A percentile compares a stretch with the other conserved stretches of the same genome.
Conservation (phyloP, 2,797 vertebrate genomes). For the Acrocephalus scirpaceus region DNA sequence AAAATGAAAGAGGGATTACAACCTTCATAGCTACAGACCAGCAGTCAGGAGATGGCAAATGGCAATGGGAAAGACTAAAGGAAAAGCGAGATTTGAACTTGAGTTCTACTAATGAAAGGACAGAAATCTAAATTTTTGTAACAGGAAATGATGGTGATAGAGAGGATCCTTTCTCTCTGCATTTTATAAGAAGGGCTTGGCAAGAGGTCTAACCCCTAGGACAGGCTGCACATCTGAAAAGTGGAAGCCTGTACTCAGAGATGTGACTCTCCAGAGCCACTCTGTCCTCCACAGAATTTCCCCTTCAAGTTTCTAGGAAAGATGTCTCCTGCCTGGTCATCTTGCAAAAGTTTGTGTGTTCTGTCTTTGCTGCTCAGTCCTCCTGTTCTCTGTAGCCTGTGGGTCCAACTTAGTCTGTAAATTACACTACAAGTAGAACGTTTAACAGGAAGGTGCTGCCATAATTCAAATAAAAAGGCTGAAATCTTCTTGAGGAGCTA, state of each 20-base stretch:
- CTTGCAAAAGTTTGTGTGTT: background rate
- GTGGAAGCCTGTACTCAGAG: background rate
- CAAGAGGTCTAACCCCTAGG: background rate
- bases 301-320: background rate
- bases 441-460: background rate
- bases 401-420: background rate
- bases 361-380: background rate
- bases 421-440: background rate
- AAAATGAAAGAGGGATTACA: background rate
- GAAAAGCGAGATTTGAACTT: background rate
- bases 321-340: background rate
- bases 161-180: background rate
- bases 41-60: background rate
- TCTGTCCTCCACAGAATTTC: background rate
- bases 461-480: background rate
- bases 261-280: background rate
- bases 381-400: background rate
- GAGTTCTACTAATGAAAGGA: background rate
- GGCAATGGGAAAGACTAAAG: background rate
- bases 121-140: background rate
- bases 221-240: background rate
- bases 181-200: background rate
- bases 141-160: background rate
- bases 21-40: background rate
- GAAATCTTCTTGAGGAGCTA: background rate